A percentile compares a stretch with the other conserved stretches of the same genome.
These are phyloP conservation scores for Chlorops oryzae DNA, from an alignment of 1,140 invertebrate genomes.

Conservation along the genomic window DNA sequence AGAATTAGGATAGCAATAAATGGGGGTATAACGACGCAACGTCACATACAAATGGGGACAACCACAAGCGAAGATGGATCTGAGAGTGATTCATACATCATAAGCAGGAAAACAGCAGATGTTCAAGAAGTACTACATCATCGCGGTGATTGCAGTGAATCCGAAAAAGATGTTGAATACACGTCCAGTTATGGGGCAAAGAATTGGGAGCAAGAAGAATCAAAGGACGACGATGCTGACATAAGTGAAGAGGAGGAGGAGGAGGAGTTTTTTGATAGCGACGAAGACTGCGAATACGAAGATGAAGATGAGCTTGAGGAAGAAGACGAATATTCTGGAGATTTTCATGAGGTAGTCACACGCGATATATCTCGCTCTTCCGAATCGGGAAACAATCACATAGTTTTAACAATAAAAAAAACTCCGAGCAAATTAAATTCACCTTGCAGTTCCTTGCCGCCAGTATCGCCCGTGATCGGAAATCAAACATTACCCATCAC, in stretches of 20 bases:
- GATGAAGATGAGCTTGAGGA: conserved; percentile 3
- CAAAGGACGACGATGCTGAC: neutral
- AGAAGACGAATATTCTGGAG: conserved; percentile 16
- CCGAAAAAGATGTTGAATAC: neutral
- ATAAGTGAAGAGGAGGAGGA: too few relatives aligned
- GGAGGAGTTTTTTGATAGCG: neutral
- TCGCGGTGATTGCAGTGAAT: neutral
- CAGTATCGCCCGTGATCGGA: conserved; percentile 16
- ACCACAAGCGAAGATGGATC: conserved; percentile 20
- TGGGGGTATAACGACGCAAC: conserved; percentile 18
- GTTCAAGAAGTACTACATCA: neutral
- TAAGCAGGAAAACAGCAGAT: too few relatives aligned
- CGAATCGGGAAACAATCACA: conserved; percentile 23
- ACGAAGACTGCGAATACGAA: neutral
- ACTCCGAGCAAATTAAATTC: conserved; percentile 40
- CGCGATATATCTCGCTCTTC: conserved; percentile 4
- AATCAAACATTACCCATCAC: neutral
- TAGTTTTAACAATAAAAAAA: conserved; percentile 43
- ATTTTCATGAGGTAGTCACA: conserved; percentile 16
- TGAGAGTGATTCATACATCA: neutral
- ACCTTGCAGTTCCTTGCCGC: conserved; percentile 22
- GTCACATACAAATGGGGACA: conserved; percentile 15
- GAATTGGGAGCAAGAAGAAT: neutral
- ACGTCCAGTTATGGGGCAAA: neutral
- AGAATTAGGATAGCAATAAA: conserved; percentile 27